Evolutionary conservation across 2,113 vertebrate species (phyloP).

Genomic region (Sylvia atricapilla): DNA sequence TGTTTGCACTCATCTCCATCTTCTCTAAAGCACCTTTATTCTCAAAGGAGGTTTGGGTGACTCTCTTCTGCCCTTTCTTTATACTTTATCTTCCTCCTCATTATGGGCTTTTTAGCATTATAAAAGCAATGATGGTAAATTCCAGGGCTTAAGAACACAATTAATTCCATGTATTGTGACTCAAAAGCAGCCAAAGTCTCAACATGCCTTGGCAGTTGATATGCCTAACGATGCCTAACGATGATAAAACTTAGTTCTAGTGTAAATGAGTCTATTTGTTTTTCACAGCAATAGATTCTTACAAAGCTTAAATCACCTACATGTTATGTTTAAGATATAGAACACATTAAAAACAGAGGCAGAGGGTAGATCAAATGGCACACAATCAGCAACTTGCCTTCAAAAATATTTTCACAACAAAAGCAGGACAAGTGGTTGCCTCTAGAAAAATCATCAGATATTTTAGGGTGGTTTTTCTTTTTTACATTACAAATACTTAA

Average conservation of each 20-base stretch:
- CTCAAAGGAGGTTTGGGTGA: background rate
- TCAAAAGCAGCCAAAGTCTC: background rate
- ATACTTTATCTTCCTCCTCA: background rate
- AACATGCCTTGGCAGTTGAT: background rate
- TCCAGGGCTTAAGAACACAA: background rate
- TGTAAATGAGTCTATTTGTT: background rate
- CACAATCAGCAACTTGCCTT: background rate
- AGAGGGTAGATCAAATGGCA: background rate
- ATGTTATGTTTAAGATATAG: background rate
- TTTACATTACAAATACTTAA: background rate
- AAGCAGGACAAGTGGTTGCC: background rate
- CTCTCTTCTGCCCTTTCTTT: background rate
- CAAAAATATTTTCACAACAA: background rate
- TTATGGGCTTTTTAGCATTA: background rate
- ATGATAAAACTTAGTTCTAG: background rate
- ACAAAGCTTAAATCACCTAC: background rate
- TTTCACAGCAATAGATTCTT: background rate
- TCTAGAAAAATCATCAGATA: background rate
- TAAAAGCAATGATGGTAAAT: background rate
- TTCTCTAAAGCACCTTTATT: background rate
- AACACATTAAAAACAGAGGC: background rate
- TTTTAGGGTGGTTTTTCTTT: background rate
- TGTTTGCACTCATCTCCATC: background rate
- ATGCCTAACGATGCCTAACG: background rate
- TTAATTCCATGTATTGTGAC: background rate